Evolutionary conservation across 2,888 invertebrate species (phyloP), one percentile per base, ranked within the genome.

Genomic region (Eumacrocentrus americanus): DNA sequence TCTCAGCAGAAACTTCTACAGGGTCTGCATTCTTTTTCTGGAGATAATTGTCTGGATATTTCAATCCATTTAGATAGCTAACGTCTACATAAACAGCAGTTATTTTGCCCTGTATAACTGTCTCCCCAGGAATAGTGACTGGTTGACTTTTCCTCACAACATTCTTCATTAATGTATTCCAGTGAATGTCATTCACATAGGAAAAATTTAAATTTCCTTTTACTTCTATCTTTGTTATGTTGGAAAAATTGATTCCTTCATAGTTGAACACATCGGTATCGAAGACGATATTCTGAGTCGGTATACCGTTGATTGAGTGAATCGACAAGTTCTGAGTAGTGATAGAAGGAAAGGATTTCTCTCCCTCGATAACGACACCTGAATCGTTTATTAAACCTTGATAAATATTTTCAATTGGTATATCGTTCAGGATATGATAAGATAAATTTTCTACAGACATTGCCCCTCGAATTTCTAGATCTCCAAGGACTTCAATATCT

Each of bases 1-100:
- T 88, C 22, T 72, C 68, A 0, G 82, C 84, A 42, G 67, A 73
- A n/a, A 87, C 78, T 2, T 75, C 69, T 16, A 79, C 74, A 3
- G 71, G 67, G 9, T 67, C 47, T 5, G 70, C 70, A 9, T 75
- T 75, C 65, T 80, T 77, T 1, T 73, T 72, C 61, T 82, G 73
- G 3, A 87, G 70, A 63, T 81, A 88, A 29, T 84, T 84, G 7
- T 80, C 74, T 0, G 87, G 87, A 72, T 85, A 88, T 50, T 70
- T 68, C 0, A 86, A 66, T 20, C 71, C 71, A 68, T 87, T 87
- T 6, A 88, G 72, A 34, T 67, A 70, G 14, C 76, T 68, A 16
- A 83, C 70, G 1, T 71, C 61, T 12, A 82, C 65, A 16, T 72
- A 69, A 57, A 79, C 75, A 3, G 82, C 73, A 44, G 74, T 68